Conservation (phyloP, 2,888 invertebrate species). For the Drosophila pseudotalamancana region DNA sequence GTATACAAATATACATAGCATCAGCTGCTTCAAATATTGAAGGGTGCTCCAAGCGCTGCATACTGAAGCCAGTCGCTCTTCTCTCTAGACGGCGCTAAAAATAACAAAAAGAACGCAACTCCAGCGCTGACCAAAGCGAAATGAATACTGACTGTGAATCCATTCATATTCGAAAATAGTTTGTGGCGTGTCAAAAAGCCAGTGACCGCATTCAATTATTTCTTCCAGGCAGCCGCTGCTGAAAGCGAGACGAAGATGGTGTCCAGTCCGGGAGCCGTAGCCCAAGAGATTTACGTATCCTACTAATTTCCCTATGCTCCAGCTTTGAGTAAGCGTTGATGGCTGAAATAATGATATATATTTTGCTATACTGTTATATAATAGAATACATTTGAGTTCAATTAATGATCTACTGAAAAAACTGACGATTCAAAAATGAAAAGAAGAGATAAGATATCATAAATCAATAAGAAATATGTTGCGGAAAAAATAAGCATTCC, state of each 20-base stretch:
- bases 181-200: constrained; percentile 74
- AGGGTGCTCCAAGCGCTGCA: constrained; percentile 65
- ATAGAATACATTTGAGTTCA: too few relatives aligned
- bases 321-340: not conserved
- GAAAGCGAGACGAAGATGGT: constrained; percentile 32
- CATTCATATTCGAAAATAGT: constrained; percentile 71
- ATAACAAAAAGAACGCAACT: constrained; percentile 58
- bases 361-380: too few relatives aligned
- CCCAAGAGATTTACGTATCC: constrained; percentile 43
- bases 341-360: not conserved
- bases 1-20: constrained; percentile 63
- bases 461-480: too few relatives aligned
- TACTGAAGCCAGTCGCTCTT: constrained; percentile 28
- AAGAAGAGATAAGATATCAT: not conserved
- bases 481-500: not conserved
- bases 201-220: constrained; percentile 79
- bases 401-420: too few relatives aligned
- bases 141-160: constrained; percentile 47
- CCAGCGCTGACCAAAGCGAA: constrained; percentile 63
- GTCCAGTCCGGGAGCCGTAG: constrained; percentile 16
- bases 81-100: constrained; percentile 61
- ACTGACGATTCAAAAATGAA: too few relatives aligned
- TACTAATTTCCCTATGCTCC: constrained; percentile 26
- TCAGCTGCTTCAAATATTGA: constrained; percentile 56
- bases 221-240: constrained; percentile 62